phyloP scores from a whole-genome alignment of 2,888 invertebrate genomes.

The Terebella lapidaria region DNA sequence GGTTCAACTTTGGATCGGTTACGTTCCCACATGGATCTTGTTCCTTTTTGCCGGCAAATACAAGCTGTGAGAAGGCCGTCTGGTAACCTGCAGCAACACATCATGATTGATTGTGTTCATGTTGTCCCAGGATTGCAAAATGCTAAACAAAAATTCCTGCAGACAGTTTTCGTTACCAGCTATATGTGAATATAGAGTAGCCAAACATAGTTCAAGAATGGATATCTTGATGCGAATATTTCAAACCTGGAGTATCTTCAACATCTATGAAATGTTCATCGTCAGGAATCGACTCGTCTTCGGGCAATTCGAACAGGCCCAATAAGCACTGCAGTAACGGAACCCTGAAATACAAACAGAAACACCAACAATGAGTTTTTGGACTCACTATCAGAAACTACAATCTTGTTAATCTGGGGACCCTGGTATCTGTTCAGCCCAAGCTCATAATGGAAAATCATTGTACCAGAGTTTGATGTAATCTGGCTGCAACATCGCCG shows the following conservation, averaged over 20 bases:
- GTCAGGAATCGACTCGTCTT: constrained; percentile 69
- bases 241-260: constrained; percentile 77
- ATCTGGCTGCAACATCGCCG: constrained; percentile 63
- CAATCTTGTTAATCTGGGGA: too few relatives aligned
- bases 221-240: too few relatives aligned
- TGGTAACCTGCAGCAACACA: constrained; percentile 57
- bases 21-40: constrained; percentile 71
- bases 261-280: constrained; percentile 81
- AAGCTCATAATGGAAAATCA: too few relatives aligned
- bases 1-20: constrained; percentile 67
- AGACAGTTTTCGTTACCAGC: too few relatives aligned
- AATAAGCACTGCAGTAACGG: constrained; percentile 67
- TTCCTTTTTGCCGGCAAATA: constrained; percentile 73
- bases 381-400: too few relatives aligned
- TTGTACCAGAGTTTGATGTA: constrained; percentile 60
- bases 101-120: too few relatives aligned
- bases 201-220: too few relatives aligned
- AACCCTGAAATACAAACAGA: constrained; percentile 46
- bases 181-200: too few relatives aligned
- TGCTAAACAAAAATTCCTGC: too few relatives aligned
- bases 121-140: too few relatives aligned
- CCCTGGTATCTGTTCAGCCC: too few relatives aligned
- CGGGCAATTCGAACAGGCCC: constrained; percentile 81
- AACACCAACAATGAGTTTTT: background rate
- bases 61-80: constrained; percentile 68